Percentiles rank a stretch among this genome's conserved stretches.
These are phyloP conservation scores for Scytalopus superciliaris DNA, from an alignment of 2,113 vertebrate species.

Conservation along the genomic window DNA sequence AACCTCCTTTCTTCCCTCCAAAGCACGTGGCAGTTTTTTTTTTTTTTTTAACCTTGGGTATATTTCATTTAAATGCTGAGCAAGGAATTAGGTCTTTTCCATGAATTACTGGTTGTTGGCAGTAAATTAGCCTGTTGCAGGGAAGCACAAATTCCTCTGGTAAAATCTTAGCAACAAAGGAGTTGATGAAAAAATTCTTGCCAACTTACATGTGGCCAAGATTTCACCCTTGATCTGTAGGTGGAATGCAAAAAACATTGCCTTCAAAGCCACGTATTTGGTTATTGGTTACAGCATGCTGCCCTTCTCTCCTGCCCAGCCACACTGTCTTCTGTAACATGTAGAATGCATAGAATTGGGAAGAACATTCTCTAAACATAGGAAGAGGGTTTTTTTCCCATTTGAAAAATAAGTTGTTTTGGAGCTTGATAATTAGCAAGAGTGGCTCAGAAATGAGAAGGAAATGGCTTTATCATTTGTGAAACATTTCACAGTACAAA, in stretches of 20 bases:
- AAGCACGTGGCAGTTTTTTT: neutral
- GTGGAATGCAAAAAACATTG: neutral
- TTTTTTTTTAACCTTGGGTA: neutral
- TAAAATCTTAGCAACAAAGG: slow-evolving; percentile 24
- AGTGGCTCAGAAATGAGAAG: neutral
- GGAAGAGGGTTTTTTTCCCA: neutral
- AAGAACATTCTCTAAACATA: neutral
- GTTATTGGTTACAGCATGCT: neutral
- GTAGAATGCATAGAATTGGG: neutral
- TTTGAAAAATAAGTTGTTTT: neutral
- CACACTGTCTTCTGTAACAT: neutral
- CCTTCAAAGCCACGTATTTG: neutral
- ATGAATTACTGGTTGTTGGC: neutral
- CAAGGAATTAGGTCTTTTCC: neutral
- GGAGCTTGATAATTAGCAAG: neutral
- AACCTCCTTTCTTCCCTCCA: neutral
- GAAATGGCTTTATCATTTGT: neutral
- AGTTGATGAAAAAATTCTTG: neutral
- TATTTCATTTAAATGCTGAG: neutral
- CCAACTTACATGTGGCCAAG: neutral
- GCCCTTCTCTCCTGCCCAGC: neutral
- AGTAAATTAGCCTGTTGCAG: neutral
- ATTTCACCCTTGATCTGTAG: slow-evolving; percentile 20
- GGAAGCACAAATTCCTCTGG: neutral
- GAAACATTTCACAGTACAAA: neutral